Conservation (phyloP, 2,113 vertebrate genomes). For the Oreochromis niloticus region DNA sequence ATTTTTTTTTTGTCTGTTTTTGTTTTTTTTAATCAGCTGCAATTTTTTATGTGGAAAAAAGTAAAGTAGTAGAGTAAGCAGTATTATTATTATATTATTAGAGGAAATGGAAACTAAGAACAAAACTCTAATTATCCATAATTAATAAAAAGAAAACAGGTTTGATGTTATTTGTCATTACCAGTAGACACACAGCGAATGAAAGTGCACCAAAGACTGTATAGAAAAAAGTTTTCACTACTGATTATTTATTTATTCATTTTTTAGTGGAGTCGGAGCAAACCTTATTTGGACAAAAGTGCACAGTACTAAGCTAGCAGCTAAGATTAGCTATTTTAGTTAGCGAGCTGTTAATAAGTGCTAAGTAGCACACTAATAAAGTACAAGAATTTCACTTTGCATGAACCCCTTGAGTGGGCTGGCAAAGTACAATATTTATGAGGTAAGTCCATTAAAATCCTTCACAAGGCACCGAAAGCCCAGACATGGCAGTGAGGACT, state of each 20-base stretch:
- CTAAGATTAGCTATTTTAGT: neutral
- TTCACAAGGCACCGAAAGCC: neutral
- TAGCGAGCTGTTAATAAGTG: neutral
- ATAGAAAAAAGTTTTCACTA: neutral
- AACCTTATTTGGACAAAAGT: neutral
- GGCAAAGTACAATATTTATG: neutral
- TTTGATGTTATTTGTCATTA: neutral
- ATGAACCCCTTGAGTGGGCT: neutral
- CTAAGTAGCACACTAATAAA: neutral
- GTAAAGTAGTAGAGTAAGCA: fast-evolving
- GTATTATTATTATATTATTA: neutral
- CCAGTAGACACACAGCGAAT: neutral
- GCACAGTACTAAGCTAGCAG: neutral
- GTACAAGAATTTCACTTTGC: neutral
- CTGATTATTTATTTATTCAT: neutral
- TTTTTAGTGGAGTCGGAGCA: neutral
- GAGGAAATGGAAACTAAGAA: neutral
- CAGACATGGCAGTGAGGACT: fast-evolving
- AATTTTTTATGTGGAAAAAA: neutral
- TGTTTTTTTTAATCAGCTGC: neutral
- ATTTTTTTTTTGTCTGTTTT: neutral
- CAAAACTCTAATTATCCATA: neutral
- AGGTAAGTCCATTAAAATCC: neutral
- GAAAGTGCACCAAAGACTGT: neutral
- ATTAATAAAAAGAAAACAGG: neutral